Conservation (phyloP, 2,113 vertebrate species). For the Hiodon alosoides region DNA sequence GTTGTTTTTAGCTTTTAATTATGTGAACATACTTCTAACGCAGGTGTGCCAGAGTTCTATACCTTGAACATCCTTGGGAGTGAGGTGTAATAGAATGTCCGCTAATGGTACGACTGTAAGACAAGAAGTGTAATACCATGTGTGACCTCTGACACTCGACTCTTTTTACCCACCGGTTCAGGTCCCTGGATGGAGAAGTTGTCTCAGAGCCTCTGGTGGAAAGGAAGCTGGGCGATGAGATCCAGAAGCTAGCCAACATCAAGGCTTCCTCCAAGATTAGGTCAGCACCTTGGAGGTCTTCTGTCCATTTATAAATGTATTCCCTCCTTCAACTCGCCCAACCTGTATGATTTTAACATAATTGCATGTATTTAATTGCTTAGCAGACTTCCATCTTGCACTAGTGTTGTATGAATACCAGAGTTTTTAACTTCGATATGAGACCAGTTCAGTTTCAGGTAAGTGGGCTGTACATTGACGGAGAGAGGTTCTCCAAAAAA, state of each 20-base stretch:
- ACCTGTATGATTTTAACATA: too few species aligned
- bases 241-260: slow-evolving; percentile 71
- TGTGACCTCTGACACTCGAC: slow-evolving; percentile 7
- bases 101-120: neutral
- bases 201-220: slow-evolving; percentile 47
- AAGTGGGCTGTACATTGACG: too few species aligned
- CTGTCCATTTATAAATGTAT: neutral
- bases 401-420: too few species aligned
- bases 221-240: slow-evolving; percentile 69
- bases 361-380: too few species aligned
- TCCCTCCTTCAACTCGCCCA: too few species aligned
- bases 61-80: too few species aligned
- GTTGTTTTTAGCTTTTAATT: neutral
- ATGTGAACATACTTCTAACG: neutral
- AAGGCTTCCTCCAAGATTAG: slow-evolving; percentile 90
- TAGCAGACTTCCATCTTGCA: too few species aligned
- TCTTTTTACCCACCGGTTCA: slow-evolving; percentile 40
- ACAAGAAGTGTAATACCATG: neutral
- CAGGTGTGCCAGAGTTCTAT: neutral
- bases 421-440: too few species aligned
- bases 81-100: neutral
- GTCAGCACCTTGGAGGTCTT: slow-evolving; percentile 52
- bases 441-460: too few species aligned
- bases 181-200: slow-evolving; percentile 55
- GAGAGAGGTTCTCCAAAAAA: too few species aligned